Conservation (phyloP, 2,797 vertebrate species). For the Manis pentadactyla region DNA sequence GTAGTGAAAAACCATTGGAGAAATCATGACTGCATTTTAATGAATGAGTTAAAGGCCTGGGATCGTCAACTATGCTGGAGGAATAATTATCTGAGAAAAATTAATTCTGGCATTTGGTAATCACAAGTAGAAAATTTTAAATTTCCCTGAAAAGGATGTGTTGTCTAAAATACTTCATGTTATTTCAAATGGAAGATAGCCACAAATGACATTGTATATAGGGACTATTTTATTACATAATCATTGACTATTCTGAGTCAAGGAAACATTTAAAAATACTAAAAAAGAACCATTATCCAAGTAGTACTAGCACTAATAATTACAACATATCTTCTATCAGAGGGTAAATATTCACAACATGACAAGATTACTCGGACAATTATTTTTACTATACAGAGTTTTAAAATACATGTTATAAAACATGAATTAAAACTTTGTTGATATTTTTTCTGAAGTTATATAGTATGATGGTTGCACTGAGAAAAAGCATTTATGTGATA, state of each 20-base stretch:
- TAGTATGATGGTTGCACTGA: background rate
- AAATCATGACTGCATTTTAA: slow-evolving; percentile 87
- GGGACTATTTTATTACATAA: slow-evolving; percentile 53
- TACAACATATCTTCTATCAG: background rate
- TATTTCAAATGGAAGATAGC: slow-evolving; percentile 20
- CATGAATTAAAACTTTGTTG: background rate
- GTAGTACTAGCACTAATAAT: background rate
- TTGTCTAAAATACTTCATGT: slow-evolving; percentile 77
- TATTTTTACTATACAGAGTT: background rate
- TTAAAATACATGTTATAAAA: background rate
- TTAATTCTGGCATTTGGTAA: slow-evolving; percentile 86
- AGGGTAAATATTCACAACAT: background rate
- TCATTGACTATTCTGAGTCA: background rate
- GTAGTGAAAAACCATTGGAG: slow-evolving; percentile 81
- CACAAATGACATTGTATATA: slow-evolving; percentile 23
- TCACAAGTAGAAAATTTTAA: slow-evolving; percentile 84
- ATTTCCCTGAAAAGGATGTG: slow-evolving; percentile 77
- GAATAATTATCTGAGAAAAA: slow-evolving; percentile 86
- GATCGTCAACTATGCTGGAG: slow-evolving; percentile 83
- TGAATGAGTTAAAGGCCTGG: slow-evolving; percentile 86
- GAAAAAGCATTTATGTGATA: background rate
- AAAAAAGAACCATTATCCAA: background rate
- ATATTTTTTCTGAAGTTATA: background rate
- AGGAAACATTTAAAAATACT: slow-evolving; percentile 32
- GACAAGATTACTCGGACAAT: background rate